Percentiles rank a stretch among this genome's conserved stretches.
Conservation (phyloP, 2,113 vertebrate genomes). For the Cacatua alba region DNA sequence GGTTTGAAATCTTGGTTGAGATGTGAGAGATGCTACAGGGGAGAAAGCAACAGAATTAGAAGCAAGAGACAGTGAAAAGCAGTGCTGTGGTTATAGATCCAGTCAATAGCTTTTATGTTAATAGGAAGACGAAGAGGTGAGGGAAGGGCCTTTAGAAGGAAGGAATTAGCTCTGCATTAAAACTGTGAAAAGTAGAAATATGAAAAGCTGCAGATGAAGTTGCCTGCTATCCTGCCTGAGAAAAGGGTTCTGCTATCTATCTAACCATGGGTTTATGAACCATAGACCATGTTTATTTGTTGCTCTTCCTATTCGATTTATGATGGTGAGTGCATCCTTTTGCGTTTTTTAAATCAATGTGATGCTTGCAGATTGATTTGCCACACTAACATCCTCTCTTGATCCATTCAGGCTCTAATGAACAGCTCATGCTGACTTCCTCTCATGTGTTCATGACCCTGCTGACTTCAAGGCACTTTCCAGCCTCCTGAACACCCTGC, state of each 20-base stretch:
- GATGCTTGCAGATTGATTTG: background rate
- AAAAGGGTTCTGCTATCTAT: background rate
- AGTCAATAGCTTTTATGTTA: background rate
- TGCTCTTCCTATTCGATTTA: constrained; percentile 1
- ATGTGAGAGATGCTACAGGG: background rate
- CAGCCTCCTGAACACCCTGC: background rate
- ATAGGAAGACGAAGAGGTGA: background rate
- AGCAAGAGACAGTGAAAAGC: background rate
- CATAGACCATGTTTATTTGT: background rate
- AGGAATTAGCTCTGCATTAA: background rate
- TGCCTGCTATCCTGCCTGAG: background rate
- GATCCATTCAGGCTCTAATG: background rate
- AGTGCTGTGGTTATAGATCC: background rate
- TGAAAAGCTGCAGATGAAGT: background rate
- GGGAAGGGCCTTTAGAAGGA: background rate
- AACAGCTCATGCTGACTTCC: background rate
- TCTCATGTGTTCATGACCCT: background rate
- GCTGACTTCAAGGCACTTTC: background rate
- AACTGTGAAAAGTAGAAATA: background rate
- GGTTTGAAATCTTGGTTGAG: background rate
- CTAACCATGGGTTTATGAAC: background rate
- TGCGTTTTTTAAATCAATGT: constrained; percentile 26
- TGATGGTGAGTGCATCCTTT: background rate
- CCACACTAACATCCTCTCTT: background rate
- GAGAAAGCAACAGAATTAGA: background rate